Base-by-base conservation (phyloP, 2,797 vertebrate species). In the Saxicola maurus region DNA sequence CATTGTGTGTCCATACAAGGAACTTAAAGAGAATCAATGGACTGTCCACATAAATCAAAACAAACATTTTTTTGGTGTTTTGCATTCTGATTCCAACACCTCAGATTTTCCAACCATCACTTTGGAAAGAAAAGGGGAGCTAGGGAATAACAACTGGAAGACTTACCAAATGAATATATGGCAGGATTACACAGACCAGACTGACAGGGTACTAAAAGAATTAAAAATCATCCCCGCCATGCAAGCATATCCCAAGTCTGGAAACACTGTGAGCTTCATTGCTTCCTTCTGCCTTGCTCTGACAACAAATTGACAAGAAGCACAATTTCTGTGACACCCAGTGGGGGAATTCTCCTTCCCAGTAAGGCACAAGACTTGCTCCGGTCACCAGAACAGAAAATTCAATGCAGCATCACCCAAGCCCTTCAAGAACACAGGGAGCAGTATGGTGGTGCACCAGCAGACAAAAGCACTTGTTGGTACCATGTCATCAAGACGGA, bases 401-500 rank as follows among this genome's bases (percentile, higher is more conserved):
- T 42, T 59, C 45, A 71, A 30, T 4, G 24, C 30, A 56, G 27
- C 42, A 49, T n/a, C 53, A 64, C 12, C 20, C 56, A 45, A 24
- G 16, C 37, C n/a, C 38, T 42, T 42, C 20, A 62, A 37, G 31
- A 80, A 64, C 45, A 80, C 0, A 0, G 5, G 33, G 45, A 40
- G 43, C 23, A 11, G 23, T 16, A 6, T 1, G 1, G 67, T 27
- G 52, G 11, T 42, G 21, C 30, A 67, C 17, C 35, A 62, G 71
- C 33, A 62, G 16, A 35, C 27, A 83, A 21, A 53, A 83, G 13
- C 51, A 33, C 2, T 3, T 35, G 38, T 16, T 40, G 16, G 13
- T 48, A 25, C 13, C 2, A 2, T 0, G 0, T 7, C 51, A 61
- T 4, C 27, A 74, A 30, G 15, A 8, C 0, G 2, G 42, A 76